A percentile compares a stretch with the other conserved stretches of the same genome.
phyloP scores from a whole-genome alignment of 1,140 invertebrate species.

The Macrosteles quadrilineatus region DNA sequence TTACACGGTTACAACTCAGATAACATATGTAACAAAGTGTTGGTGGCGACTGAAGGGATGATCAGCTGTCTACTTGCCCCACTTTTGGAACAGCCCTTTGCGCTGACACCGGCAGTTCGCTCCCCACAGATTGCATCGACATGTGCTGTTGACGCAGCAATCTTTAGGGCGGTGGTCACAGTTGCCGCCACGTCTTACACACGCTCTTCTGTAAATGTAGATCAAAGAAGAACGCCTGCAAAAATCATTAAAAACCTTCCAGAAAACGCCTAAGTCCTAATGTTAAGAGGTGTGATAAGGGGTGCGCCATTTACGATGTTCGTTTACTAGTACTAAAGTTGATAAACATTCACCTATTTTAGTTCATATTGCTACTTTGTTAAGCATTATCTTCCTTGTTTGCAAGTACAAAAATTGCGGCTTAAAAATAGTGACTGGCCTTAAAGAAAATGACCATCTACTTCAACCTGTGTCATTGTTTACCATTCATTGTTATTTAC shows the following conservation, averaged over 20 bases:
- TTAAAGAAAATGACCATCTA: too few relatives aligned
- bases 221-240: constrained; percentile 81
- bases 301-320: too few relatives aligned
- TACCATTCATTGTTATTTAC: too few relatives aligned
- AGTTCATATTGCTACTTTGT: too few relatives aligned
- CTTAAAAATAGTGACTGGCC: too few relatives aligned
- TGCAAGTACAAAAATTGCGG: too few relatives aligned
- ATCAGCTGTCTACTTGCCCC: constrained; percentile 58
- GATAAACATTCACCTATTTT: too few relatives aligned
- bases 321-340: too few relatives aligned
- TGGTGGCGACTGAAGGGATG: background rate
- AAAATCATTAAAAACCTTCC: constrained; percentile 20
- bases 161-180: constrained; percentile 84
- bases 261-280: constrained; percentile 1
- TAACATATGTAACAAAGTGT: background rate
- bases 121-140: constrained; percentile 89
- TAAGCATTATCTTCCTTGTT: too few relatives aligned
- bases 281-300: constrained; percentile 20
- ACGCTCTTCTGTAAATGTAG: constrained; percentile 84
- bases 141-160: constrained; percentile 83
- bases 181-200: constrained; percentile 74
- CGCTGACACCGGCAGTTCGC: constrained; percentile 87
- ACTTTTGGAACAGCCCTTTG: constrained; percentile 87
- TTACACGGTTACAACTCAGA: background rate
- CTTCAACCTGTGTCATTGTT: too few relatives aligned